Base-by-base conservation (phyloP, 2,113 vertebrate species). In the Pelecanus crispus region DNA sequence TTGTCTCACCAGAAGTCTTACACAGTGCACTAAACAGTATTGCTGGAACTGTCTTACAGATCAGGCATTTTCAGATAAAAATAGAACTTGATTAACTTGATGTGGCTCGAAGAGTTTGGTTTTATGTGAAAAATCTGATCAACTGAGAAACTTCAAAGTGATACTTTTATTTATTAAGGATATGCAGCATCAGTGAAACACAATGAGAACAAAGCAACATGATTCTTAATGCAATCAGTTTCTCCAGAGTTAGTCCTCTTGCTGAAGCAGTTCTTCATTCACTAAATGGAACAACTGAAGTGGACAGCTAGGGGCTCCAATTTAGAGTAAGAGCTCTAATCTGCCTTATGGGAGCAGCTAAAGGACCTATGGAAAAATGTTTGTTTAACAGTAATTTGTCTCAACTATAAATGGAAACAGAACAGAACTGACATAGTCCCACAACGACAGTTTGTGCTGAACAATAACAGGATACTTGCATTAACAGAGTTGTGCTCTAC, bases 401-500 rank as follows among this genome's bases (percentile, higher is more conserved):
- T 95, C 58, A 88, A 70, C 94, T 96, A 93, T 88, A 96, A 93
- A 96, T 82, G 94, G 95, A 90, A 97, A 86, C 67, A 93, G 65
- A 96, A 81, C 13, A 97, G 66, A 94, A 94, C 81, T 95, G 90
- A 96, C 94, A 96, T 2, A 85, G 94, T 66, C 85, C 52, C 90
- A 85, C 92, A 95, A 88, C 80, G 85, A 93, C 81, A 88, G 93
- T 75, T 53, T 88, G 84, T 82, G 62, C 70, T 88, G 78, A 96
- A 97, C 94, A 97, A 93, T 96, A 95, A 94, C 96, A 97, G 96
- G 95, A 96, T 97, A 92, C 81, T 93, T 96, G 62, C 87, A 97
- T 66, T 94, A 95, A 91, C 32, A 79, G 73, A 94, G 81, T 26
- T 56, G 74, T 77, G 93, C n/a, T 88, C 66, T 68, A 58, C 80